Base-by-base conservation (phyloP, 2,888 invertebrate species). In the Tetranychus truncatus region DNA sequence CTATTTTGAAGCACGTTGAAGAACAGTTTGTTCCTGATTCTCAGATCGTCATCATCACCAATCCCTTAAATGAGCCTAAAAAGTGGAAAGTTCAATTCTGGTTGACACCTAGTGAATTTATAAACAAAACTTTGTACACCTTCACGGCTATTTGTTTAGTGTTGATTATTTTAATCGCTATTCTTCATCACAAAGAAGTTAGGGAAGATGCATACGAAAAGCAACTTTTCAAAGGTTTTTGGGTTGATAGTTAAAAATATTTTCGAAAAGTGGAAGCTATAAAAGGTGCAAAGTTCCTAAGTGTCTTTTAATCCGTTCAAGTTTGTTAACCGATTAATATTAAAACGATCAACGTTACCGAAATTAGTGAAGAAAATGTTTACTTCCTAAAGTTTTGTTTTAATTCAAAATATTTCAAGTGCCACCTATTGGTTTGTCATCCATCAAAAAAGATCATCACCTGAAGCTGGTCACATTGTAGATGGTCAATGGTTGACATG, bases 21-120 rank as follows among this genome's bases (percentile, higher is more conserved):
- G 88, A 89, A 0, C 92, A 93, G 82, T 89, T 95, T 74, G 95
- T 99, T 81, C 97, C 97, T 0, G 97, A 99, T 82, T 95, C 96
- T 0, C 96, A 99, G 83, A 90, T 99, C 83, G 91, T 96, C 55
- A 91, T 97, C 0, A 91, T 96, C 77, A 97, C 97, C 9, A 79
- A 82, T 77, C 93, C 92, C 8, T 87, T 88, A 0, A 85, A 87
- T 77, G 86, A 90, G 75, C 89, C 94, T 0, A 86, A 85, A 3
- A 87, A 87, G 79, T 96, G 96, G 96, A 89, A 88, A 80, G 92
- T 90, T 21, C 91, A 92, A 81, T 84, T 96, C n/a, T 95, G 94
- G 85, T 91, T 96, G 0, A 95, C 94, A 0, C 95, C 95, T 0
- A 94, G 94, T 82, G 91, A 92, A 83, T 85, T 93, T 75, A 93